Base-by-base conservation (phyloP, 64 coral and sea anemone species). In the Stylophora pistillata region DNA sequence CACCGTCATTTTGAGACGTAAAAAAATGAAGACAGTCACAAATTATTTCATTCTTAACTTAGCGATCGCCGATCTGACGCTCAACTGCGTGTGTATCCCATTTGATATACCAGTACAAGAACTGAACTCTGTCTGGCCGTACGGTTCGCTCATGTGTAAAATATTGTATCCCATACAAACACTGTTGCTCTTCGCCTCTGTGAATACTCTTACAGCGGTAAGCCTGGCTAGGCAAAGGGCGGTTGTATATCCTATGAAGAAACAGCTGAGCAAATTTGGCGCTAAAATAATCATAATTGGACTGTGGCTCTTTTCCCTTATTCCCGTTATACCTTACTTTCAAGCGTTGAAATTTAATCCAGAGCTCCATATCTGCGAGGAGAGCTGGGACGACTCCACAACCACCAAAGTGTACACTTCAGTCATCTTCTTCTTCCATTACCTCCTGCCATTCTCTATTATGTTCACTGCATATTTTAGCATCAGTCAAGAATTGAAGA, bases 141-240 rank as follows among this genome's bases (percentile, higher is more conserved):
- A 86, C 28, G 83, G 63, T 14, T 63, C 83, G 15, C 25, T 86
- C 20, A 71, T 86, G 33, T 86, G 83, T 28, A 86, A 86, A 25
- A 86, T 86, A 71, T 72, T 71, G 5, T 34, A 26, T 26, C 83
- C 83, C 27, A 53, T 86, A 26, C 83, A 86, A 71, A 86, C 83
- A 53, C 54, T 73, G 20, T 34, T 55, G 25, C 62, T 86, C 10
- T 53, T 53, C 3, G 83, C 71, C 9, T 86, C 83, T 54, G 62
- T 86, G 15, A 54, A 55, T 62, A 86, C 83, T 4, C 53, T 86
- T 25, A 63, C 83, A 27, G 83, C 71, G 5, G 83, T 86, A 11
- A 86, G 83, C 23, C 11, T 86, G 13, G 65, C 71, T 9, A 30
- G 83, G 34, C 53, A 86, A 26, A 64, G 83, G 30, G 83, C 83